Percentiles rank a stretch among this genome's conserved stretches.
Evolutionary conservation across 2,113 vertebrate genomes (phyloP).

Genomic region (Muntiacus muntjak): DNA sequence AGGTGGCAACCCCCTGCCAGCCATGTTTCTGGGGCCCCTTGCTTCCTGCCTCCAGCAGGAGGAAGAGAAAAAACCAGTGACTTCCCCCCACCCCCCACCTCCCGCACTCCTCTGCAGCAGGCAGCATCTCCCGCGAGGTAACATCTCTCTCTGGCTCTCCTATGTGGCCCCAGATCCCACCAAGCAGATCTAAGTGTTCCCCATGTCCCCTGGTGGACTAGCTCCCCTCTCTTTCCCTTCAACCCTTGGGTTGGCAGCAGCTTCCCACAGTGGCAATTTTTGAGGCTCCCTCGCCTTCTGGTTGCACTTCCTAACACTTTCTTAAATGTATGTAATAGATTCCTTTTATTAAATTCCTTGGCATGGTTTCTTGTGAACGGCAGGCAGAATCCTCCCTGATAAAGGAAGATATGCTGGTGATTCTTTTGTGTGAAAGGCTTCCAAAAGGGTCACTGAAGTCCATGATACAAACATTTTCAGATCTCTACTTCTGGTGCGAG

Average conservation of each 20-base stretch:
- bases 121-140: background rate
- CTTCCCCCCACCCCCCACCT: rapidly evolving
- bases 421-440: background rate
- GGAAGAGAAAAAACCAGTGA: background rate
- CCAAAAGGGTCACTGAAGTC: background rate
- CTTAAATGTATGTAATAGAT: background rate
- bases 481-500: background rate
- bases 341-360: background rate
- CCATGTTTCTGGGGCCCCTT: background rate
- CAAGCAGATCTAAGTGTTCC: background rate
- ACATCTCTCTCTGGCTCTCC: rapidly evolving
- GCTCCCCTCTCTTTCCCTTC: background rate
- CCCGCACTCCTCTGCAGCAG: too few species aligned
- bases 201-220: background rate
- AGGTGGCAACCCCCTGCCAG: too few species aligned
- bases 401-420: background rate
- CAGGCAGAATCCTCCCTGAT: background rate
- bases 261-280: background rate
- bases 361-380: background rate
- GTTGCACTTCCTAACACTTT: background rate
- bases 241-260: background rate
- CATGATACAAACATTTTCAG: background rate
- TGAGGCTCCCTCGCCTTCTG: background rate
- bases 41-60: background rate
- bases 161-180: background rate